These are phyloP conservation scores for Himantopus leucocephalus DNA, from an alignment of 2,113 vertebrate species.

Conservation along the genomic window DNA sequence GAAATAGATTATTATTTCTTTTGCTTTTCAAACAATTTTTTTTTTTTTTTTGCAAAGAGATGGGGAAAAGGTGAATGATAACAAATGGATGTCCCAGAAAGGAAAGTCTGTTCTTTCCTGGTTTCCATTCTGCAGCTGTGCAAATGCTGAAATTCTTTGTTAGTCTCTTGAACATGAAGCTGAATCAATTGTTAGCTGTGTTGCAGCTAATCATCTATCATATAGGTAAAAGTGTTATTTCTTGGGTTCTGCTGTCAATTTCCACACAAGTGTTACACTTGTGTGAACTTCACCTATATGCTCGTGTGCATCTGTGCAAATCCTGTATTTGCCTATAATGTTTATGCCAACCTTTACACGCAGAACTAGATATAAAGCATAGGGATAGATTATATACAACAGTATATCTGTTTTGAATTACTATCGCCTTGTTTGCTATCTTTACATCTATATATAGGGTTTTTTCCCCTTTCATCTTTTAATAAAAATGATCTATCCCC, in stretches of 20 bases:
- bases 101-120: neutral
- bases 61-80: neutral
- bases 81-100: conserved; percentile 9
- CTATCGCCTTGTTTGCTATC: neutral
- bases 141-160: conserved; percentile 51
- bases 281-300: neutral
- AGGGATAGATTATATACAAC: neutral
- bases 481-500: neutral
- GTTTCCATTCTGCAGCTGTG: conserved; percentile 33
- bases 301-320: neutral
- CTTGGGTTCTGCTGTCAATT: neutral
- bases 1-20: neutral
- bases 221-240: conserved; percentile 33
- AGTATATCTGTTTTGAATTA: neutral
- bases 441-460: neutral
- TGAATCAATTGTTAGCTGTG: neutral
- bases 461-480: neutral
- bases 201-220: neutral
- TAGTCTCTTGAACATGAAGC: conserved; percentile 39
- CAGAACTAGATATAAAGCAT: neutral
- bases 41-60: neutral
- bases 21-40: neutral
- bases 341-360: neutral
- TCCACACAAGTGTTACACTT: neutral
- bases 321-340: neutral